Conservation (phyloP, 2,797 vertebrate genomes). For the Gallinago stenura region DNA sequence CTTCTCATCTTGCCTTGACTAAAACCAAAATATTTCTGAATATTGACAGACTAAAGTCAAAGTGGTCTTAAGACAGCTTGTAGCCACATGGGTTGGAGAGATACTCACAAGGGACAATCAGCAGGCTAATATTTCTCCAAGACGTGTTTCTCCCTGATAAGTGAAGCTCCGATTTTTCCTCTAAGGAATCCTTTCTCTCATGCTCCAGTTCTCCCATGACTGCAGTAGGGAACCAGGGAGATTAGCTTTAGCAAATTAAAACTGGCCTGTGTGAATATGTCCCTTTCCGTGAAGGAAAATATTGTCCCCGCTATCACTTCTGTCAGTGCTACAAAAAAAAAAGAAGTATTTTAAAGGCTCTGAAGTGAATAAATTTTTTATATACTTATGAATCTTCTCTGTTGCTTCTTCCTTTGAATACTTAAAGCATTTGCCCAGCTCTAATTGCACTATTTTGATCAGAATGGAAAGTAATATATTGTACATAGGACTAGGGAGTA, state of each 20-base stretch:
- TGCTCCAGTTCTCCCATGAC: not conserved
- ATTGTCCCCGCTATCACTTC: not conserved
- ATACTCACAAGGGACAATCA: not conserved
- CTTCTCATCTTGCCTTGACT: not conserved
- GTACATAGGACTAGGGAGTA: slow-evolving; percentile 11
- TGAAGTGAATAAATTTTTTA: not conserved
- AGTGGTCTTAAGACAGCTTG: not conserved
- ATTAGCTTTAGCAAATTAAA: not conserved
- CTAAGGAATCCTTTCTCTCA: not conserved
- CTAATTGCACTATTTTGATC: not conserved
- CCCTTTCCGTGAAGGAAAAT: not conserved
- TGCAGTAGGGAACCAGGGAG: not conserved
- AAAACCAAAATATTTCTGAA: not conserved
- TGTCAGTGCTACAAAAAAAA: not conserved
- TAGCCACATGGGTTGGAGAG: not conserved
- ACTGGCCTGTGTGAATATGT: not conserved
- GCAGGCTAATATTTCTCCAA: not conserved
- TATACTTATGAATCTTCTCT: not conserved
- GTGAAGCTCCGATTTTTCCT: not conserved
- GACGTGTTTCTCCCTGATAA: not conserved
- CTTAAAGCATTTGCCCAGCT: not conserved
- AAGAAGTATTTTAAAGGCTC: not conserved
- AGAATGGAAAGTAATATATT: not conserved
- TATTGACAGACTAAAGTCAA: not conserved
- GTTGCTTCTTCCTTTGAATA: not conserved